These are phyloP conservation scores for Drosophila testacea DNA, from an alignment of 2,888 invertebrate genomes.

Conservation along the genomic window DNA sequence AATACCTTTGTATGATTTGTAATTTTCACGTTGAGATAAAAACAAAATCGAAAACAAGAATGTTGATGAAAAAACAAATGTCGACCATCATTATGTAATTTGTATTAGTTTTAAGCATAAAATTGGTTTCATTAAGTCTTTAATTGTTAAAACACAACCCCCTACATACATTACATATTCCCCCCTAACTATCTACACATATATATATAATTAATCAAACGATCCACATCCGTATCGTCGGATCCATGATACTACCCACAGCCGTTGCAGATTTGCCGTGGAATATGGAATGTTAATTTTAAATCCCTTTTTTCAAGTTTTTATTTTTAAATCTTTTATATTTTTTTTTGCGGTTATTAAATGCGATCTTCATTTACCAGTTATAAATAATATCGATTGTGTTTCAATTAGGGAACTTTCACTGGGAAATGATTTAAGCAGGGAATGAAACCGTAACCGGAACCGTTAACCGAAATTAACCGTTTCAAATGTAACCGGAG, in stretches of 20 bases:
- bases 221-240: background rate
- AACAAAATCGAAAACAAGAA: background rate
- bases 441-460: too few species aligned
- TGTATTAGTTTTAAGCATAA: constrained; percentile 18
- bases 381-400: constrained; percentile 16
- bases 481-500: too few species aligned
- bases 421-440: background rate
- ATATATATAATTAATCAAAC: constrained; percentile 6
- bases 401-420: constrained; percentile 2
- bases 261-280: background rate
- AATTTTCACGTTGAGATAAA: background rate
- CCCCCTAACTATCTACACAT: background rate
- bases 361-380: constrained; percentile 37
- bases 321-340: background rate
- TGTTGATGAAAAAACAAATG: constrained; percentile 1
- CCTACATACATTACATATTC: background rate
- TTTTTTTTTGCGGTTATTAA: constrained; percentile 35
- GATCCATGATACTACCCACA: background rate
- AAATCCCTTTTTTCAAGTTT: constrained; percentile 9
- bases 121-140: constrained; percentile 13
- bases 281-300: constrained; percentile 11
- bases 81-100: constrained; percentile 7
- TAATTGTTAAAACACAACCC: constrained; percentile 5
- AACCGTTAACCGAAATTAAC: too few species aligned
- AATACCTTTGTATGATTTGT: constrained; percentile 1